Evolutionary conservation across 1,140 invertebrate species (phyloP).

Genomic region (Oreohelix idahoensis): DNA sequence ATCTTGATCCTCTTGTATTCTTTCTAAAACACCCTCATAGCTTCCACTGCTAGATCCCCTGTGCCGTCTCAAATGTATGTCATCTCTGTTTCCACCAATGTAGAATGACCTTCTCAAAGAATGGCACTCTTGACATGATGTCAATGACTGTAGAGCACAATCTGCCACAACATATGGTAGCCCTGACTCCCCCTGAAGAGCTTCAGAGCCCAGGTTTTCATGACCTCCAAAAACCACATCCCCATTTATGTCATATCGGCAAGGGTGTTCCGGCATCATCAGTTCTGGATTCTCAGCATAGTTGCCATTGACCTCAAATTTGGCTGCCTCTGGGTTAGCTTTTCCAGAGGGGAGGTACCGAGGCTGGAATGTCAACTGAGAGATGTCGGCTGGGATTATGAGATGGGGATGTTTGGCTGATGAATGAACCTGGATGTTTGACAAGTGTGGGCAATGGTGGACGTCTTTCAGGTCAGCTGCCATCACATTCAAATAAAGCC

Average conservation of each 20-base stretch:
- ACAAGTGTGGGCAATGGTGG: background rate
- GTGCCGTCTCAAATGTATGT: background rate
- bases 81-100: background rate
- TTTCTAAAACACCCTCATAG: slow-evolving; percentile 9
- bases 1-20: slow-evolving; percentile 21
- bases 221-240: background rate
- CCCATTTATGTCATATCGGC: slow-evolving; percentile 11
- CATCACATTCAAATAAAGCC: background rate
- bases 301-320: slow-evolving; percentile 46
- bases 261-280: background rate
- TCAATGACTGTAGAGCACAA: slow-evolving; percentile 26
- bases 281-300: slow-evolving; percentile 43
- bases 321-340: background rate
- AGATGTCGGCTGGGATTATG: background rate
- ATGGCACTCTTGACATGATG: slow-evolving; percentile 26
- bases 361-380: background rate
- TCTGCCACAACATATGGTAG: slow-evolving; percentile 39
- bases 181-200: background rate
- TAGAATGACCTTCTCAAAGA: background rate
- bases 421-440: slow-evolving; percentile 30
- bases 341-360: slow-evolving; percentile 1
- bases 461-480: slow-evolving; percentile 6
- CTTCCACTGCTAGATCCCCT: background rate
- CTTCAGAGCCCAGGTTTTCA: background rate
- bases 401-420: slow-evolving; percentile 10